Percentiles rank a stretch among this genome's conserved stretches.
These are phyloP conservation scores for Oasisia sp. DNA, from an alignment of 2,888 invertebrate genomes.

Conservation along the genomic window DNA sequence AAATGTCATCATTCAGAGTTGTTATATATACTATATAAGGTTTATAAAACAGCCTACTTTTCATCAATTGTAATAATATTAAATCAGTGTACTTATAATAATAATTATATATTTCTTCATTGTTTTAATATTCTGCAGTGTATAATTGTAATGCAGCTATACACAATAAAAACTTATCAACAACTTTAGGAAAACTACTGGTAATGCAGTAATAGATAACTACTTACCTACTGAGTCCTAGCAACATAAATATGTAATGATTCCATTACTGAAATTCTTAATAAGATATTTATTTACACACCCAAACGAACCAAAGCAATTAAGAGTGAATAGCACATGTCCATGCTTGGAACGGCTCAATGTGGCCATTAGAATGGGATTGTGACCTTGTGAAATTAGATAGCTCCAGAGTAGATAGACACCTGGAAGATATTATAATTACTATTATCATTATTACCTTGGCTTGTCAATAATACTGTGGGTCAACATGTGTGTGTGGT, in stretches of 20 bases:
- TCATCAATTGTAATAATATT: no score
- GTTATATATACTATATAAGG: no score
- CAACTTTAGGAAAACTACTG: no score
- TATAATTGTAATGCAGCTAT: neutral
- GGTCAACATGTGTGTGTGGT: neutral
- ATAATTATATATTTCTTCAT: neutral
- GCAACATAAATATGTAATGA: neutral
- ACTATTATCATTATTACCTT: neutral
- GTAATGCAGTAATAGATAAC: neutral
- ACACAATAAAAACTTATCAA: no score
- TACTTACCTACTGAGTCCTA: neutral
- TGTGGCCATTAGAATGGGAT: neutral
- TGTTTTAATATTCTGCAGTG: neutral
- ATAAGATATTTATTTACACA: neutral
- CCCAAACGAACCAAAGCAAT: neutral
- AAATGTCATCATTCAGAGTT: neutral
- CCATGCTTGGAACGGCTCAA: neutral
- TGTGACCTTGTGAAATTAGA: neutral
- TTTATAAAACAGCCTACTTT: no score
- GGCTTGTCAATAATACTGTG: neutral
- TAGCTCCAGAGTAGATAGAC: neutral
- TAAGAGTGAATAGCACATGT: neutral
- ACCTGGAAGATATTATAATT: neutral
- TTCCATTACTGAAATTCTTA: neutral
- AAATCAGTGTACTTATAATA: neutral